Percentiles rank a stretch among this genome's conserved stretches.
phyloP scores from a whole-genome alignment of 2,113 vertebrate species.

The Coptodon bakossiorum region DNA sequence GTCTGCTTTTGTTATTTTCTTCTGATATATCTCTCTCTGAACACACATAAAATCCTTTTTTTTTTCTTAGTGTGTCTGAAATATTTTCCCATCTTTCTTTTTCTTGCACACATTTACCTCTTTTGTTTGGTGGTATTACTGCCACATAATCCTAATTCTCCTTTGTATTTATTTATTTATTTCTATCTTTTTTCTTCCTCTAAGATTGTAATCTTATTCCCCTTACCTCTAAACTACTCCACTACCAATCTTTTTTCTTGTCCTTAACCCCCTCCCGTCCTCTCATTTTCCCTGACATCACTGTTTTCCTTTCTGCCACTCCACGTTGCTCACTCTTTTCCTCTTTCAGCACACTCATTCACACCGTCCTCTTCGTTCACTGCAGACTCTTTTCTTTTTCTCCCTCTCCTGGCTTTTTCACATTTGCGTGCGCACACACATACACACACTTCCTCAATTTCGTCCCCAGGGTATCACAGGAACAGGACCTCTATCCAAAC shows the following conservation, averaged over 20 bases:
- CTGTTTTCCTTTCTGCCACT: constrained; percentile 4
- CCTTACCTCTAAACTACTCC: constrained; percentile 14
- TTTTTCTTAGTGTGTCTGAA: background rate
- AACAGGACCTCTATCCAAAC: constrained; percentile 47
- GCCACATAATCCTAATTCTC: background rate
- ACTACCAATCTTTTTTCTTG: background rate
- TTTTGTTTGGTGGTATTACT: background rate
- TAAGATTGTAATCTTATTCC: constrained; percentile 44
- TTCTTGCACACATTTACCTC: background rate
- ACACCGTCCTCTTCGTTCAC: background rate
- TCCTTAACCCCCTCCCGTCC: constrained; percentile 2
- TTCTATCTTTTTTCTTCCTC: background rate
- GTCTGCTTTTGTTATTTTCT: background rate
- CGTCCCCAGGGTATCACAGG: constrained; percentile 19
- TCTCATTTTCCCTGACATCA: constrained; percentile 14
- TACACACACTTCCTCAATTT: background rate
- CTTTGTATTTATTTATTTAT: background rate
- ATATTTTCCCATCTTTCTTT: background rate
- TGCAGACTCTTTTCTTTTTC: constrained; percentile 9
- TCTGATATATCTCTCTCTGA: background rate
- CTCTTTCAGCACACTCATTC: constrained; percentile 43
- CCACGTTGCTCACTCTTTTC: constrained; percentile 5
- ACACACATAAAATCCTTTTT: background rate
- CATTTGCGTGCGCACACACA: background rate
- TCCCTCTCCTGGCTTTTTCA: constrained; percentile 28